A percentile compares a stretch with the other conserved stretches of the same genome.
Evolutionary conservation across 2,888 invertebrate species (phyloP).

Genomic region (Drosophila anceps): DNA sequence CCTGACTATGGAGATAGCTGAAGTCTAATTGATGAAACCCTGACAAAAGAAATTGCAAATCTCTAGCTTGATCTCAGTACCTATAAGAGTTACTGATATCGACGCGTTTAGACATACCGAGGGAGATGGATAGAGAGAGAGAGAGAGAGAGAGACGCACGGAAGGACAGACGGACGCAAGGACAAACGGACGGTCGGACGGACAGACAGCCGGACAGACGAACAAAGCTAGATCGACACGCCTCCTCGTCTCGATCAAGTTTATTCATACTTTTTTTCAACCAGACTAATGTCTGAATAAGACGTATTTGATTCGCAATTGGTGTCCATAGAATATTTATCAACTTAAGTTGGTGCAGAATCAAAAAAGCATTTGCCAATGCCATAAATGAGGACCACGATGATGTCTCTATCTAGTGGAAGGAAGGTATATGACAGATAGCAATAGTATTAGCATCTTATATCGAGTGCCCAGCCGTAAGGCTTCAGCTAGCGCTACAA

Average conservation of each 20-base stretch:
- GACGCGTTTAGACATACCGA: not conserved
- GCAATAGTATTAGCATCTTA: not conserved
- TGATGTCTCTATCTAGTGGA: not conserved
- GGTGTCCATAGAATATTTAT: too few species aligned
- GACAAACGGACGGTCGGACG: too few species aligned
- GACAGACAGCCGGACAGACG: too few species aligned
- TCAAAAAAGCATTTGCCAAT: not conserved
- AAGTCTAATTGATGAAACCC: too few species aligned
- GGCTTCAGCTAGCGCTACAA: not conserved
- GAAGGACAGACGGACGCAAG: not conserved
- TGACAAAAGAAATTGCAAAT: too few species aligned
- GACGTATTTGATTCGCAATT: not conserved
- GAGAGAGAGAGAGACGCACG: not conserved
- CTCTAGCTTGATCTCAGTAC: too few species aligned
- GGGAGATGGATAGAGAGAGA: not conserved
- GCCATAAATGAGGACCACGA: not conserved
- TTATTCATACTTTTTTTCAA: too few species aligned
- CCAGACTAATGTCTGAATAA: not conserved
- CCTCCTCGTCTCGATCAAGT: too few species aligned
- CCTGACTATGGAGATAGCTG: not conserved
- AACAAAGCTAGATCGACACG: too few species aligned
- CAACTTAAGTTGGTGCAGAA: not conserved
- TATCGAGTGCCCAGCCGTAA: not conserved
- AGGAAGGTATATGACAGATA: not conserved
- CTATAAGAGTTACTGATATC: too few species aligned